Percentiles rank a stretch among this genome's conserved stretches.
Conservation (phyloP, 1,140 invertebrate genomes). For the Bombus balteatus region DNA sequence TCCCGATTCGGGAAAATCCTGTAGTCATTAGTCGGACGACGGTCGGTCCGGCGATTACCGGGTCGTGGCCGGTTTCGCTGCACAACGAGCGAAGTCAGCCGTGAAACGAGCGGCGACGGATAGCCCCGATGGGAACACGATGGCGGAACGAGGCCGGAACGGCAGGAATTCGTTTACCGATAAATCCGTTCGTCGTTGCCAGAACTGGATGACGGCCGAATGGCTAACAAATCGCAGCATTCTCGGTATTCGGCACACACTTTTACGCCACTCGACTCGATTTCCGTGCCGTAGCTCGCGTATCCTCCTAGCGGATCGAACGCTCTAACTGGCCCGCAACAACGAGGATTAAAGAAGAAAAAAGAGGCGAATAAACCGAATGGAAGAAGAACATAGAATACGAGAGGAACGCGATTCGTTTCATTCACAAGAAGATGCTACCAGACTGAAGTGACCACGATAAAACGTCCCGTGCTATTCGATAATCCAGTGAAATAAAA, state of each 20-base stretch:
- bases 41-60: slow-evolving; percentile 18
- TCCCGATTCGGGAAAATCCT: neutral
- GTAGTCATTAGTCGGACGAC: slow-evolving; percentile 14
- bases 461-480: slow-evolving; percentile 21
- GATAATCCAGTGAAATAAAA: slow-evolving; percentile 30
- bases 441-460: slow-evolving; percentile 6
- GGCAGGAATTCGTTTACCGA: slow-evolving; percentile 46
- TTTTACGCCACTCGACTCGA: slow-evolving; percentile 46
- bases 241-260: slow-evolving; percentile 8
- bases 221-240: slow-evolving; percentile 27
- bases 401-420: neutral
- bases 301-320: slow-evolving; percentile 12
- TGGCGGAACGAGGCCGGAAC: slow-evolving; percentile 32
- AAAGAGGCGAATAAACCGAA: neutral
- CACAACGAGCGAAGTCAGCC: slow-evolving; percentile 23
- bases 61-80: slow-evolving; percentile 22
- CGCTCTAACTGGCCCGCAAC: neutral
- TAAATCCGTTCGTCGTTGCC: slow-evolving; percentile 29
- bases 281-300: slow-evolving; percentile 1
- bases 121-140: neutral
- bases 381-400: too few species aligned
- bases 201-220: slow-evolving; percentile 37
- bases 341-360: neutral
- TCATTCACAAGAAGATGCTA: slow-evolving; percentile 23
- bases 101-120: slow-evolving; percentile 28